These are phyloP conservation scores for Ardeotis arabs DNA, from an alignment of 2,113 vertebrate species.

Conservation along the genomic window DNA sequence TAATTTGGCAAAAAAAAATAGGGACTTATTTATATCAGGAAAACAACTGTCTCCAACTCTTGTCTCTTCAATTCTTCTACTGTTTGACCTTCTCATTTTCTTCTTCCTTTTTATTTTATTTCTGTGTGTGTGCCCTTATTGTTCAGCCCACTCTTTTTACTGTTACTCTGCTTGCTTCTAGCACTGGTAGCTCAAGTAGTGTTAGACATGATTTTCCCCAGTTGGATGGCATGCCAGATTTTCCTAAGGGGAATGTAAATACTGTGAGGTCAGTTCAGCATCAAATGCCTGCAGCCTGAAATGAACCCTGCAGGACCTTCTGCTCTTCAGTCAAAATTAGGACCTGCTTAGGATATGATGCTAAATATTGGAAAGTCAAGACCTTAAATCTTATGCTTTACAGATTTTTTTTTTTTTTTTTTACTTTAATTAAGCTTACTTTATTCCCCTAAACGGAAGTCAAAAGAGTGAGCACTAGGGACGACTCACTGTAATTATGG, in stretches of 20 bases:
- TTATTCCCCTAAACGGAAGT: neutral
- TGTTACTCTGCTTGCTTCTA: slow-evolving; percentile 17
- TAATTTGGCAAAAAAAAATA: neutral
- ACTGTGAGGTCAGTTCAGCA: slow-evolving; percentile 44
- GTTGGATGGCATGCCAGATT: slow-evolving; percentile 28
- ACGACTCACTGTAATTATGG: fast-evolving
- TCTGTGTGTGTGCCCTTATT: neutral
- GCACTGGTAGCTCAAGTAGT: slow-evolving; percentile 4
- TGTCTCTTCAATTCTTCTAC: neutral
- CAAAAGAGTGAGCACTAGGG: neutral
- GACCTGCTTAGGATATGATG: neutral
- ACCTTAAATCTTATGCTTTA: neutral
- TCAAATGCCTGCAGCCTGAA: slow-evolving; percentile 53
- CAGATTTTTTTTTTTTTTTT: neutral
- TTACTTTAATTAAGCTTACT: neutral
- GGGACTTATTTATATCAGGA: neutral
- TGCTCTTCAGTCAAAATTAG: slow-evolving; percentile 4
- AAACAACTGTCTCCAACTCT: neutral
- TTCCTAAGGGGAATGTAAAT: slow-evolving; percentile 53
- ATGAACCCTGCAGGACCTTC: slow-evolving; percentile 34
- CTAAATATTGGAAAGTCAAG: neutral
- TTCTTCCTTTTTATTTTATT: neutral
- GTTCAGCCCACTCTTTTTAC: neutral
- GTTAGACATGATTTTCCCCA: slow-evolving; percentile 11
- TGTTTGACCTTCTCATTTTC: slow-evolving; percentile 31